Conservation (phyloP, 2,113 vertebrate species). For the Panthera tigris region DNA sequence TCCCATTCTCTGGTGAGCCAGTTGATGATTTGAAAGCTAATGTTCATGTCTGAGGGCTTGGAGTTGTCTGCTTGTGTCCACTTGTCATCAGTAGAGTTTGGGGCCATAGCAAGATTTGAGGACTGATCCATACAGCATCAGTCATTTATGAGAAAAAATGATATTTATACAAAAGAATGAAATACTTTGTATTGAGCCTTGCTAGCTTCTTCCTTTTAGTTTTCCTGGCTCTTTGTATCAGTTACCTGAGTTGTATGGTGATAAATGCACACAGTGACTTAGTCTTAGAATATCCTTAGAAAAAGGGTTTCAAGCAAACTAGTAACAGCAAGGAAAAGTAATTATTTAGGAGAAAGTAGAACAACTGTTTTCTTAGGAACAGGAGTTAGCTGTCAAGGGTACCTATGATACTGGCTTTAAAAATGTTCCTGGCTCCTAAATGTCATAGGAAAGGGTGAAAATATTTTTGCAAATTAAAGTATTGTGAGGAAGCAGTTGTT, state of each 20-base stretch:
- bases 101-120: background rate
- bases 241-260: background rate
- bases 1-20: background rate
- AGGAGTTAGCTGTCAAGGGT: background rate
- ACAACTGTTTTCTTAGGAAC: background rate
- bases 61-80: background rate
- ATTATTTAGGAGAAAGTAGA: slow-evolving; percentile 3
- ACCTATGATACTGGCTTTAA: background rate
- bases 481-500: slow-evolving; percentile 19
- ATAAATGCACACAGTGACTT: background rate
- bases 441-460: background rate
- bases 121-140: background rate
- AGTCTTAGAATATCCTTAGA: background rate
- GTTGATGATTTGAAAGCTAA: background rate
- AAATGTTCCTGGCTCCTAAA: background rate
- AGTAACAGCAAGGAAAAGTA: background rate
- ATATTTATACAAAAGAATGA: background rate
- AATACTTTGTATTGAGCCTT: background rate
- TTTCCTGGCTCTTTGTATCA: background rate
- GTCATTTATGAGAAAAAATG: background rate
- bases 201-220: background rate
- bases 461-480: background rate
- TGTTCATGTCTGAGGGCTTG: background rate
- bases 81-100: background rate
- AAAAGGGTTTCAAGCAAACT: background rate